phyloP scores from a whole-genome alignment of 2,888 invertebrate species.

The Hymenopus coronatus region DNA sequence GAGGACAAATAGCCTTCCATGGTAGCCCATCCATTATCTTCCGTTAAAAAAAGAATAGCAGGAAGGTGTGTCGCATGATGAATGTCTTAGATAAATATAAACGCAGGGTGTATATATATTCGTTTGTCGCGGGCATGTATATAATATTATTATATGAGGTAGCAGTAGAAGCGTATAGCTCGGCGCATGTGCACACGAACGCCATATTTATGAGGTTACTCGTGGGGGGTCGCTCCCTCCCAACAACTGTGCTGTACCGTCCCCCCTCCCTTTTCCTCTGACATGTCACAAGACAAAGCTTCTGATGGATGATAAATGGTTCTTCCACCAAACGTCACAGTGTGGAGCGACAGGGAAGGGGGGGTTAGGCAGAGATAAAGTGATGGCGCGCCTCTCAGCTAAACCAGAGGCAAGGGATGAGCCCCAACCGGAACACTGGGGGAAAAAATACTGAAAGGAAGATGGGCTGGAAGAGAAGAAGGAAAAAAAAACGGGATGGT shows the following conservation, averaged over 20 bases:
- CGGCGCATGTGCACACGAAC: conserved; percentile 20
- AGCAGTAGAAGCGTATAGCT: not conserved
- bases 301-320: conserved; percentile 45
- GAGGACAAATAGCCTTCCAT: not conserved
- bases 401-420: conserved; percentile 6
- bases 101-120: conserved; percentile 5
- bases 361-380: conserved; percentile 24
- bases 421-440: conserved; percentile 3
- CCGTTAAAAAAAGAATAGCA: not conserved
- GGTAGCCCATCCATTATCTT: conserved; percentile 5
- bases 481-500: not conserved
- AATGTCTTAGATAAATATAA: conserved; percentile 10
- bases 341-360: conserved; percentile 25
- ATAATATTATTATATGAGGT: conserved; percentile 1
- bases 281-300: conserved; percentile 27
- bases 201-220: conserved; percentile 27
- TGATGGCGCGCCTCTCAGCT: conserved; percentile 14
- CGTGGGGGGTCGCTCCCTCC: conserved; percentile 16
- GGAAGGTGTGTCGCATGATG: conserved; percentile 13
- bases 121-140: not conserved
- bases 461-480: not conserved
- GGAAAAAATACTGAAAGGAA: conserved; percentile 5
- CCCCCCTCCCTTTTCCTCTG: not conserved
- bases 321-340: conserved; percentile 34
- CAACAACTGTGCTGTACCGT: not conserved